Percentiles rank a stretch among this genome's conserved stretches.
Evolutionary conservation across 1,140 invertebrate genomes (phyloP).

Genomic region (Branchinecta lynchi): DNA sequence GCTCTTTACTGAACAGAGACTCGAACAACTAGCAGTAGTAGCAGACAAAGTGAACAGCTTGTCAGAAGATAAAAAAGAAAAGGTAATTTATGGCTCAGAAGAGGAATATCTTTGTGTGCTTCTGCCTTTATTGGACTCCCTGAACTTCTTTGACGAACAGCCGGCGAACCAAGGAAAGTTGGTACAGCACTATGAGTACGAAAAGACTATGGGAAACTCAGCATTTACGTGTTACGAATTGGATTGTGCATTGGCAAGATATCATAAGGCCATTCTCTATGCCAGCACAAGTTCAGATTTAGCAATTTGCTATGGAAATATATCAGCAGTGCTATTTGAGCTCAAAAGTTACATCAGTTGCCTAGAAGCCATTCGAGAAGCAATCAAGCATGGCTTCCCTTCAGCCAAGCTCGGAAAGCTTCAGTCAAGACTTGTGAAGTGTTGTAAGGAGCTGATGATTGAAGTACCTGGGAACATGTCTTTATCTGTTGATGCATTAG

Average conservation of each 20-base stretch:
- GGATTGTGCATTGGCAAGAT: neutral
- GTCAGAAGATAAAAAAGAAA: too few relatives aligned
- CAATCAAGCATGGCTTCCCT: neutral
- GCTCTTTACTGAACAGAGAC: too few relatives aligned
- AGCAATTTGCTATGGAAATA: conserved; percentile 3
- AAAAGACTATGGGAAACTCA: neutral
- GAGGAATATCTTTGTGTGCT: too few relatives aligned
- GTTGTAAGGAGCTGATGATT: neutral
- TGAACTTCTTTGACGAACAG: too few relatives aligned
- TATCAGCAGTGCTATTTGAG: neutral
- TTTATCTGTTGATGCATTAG: neutral
- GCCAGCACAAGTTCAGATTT: neutral
- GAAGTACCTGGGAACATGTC: neutral
- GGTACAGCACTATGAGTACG: neutral
- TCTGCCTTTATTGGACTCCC: too few relatives aligned
- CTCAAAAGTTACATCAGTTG: neutral
- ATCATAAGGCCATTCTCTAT: neutral
- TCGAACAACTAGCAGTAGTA: too few relatives aligned
- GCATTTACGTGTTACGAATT: neutral
- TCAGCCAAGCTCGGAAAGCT: neutral
- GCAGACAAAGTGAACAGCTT: too few relatives aligned
- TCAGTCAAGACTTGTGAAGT: neutral
- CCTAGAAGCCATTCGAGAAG: neutral
- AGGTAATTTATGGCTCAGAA: too few relatives aligned
- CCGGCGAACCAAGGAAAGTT: too few relatives aligned